Evolutionary conservation across 2,113 vertebrate species (phyloP), one percentile per base, ranked within the genome.

Genomic region (Psammodynastes pulverulentus): DNA sequence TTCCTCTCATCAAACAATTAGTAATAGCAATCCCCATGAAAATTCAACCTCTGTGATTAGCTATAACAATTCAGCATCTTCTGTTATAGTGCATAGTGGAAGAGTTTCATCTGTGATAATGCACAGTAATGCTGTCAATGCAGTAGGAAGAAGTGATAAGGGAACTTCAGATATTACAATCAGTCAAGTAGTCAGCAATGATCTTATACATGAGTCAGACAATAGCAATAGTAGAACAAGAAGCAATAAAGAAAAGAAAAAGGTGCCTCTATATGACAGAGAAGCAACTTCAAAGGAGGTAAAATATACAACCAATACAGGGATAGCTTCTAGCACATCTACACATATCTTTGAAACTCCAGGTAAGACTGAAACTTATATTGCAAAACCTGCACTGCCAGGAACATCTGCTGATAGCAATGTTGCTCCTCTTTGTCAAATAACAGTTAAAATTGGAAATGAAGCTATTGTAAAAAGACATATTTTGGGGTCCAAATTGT

Each of bases 381-480:
- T 99, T 58, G 99, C 99, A 87, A 99, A 99, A 95, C 99, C 99
- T 15, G 99, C 98, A 62, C 98, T 99, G 86, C 98, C 98, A 0
- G 99, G 99, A 85, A 98, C 99, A 46, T 99, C 99, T 67, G 94
- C 98, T 24, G 98, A 98, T 67, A 98, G 98, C 94, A 98, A 97
- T 0, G 97, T 99, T 0, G 98, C 98, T 0, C 99, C 99, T 4
- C 98, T 99, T 45, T 99, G 99, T 97, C 99, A 99, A 94, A 99
- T 99, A 95, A 99, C 99, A 24, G 99, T 99, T 86, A 99, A 99
- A 97, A 99, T 99, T 1, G 99, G 99, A 87, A 99, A 99, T 0
- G 99, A 99, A 95, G 99, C 99, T 93, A 98, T 99, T 86, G 98
- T 99, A 86, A 98, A 99, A 87, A 98, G 99, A 92, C 98, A 98